phyloP scores from a whole-genome alignment of 2,113 vertebrate genomes.

The Ctenomys sociabilis region DNA sequence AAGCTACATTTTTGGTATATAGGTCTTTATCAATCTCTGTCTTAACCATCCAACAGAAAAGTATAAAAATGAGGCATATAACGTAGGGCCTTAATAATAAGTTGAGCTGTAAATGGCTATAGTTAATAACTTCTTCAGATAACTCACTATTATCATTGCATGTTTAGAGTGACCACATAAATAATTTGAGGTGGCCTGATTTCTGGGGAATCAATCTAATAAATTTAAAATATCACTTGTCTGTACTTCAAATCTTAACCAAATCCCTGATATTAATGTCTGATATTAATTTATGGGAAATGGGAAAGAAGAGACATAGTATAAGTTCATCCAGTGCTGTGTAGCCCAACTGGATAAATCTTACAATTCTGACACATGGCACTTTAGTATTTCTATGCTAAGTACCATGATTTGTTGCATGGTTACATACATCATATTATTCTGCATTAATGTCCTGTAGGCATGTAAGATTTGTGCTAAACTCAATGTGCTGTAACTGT shows the following conservation, averaged over 20 bases:
- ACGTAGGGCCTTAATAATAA: no score
- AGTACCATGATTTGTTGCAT: neutral
- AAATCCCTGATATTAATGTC: neutral
- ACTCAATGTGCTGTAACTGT: neutral
- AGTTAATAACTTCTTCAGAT: no score
- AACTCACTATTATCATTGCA: no score
- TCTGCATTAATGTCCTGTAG: no score
- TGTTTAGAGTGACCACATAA: neutral
- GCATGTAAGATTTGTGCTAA: neutral
- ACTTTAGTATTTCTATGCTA: neutral
- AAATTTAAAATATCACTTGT: neutral
- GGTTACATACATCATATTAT: neutral
- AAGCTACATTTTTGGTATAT: no score
- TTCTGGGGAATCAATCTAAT: neutral
- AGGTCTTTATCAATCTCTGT: no score
- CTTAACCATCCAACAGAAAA: no score
- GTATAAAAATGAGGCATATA: no score
- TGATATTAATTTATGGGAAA: no score
- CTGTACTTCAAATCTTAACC: neutral
- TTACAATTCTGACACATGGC: neutral
- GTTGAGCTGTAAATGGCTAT: no score
- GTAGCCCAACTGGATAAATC: neutral
- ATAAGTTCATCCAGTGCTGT: neutral
- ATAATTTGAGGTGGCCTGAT: neutral
- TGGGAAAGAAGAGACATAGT: neutral